Percentiles rank a stretch among this genome's conserved stretches.
phyloP scores from a whole-genome alignment of 2,113 vertebrate genomes.

The Picathartes gymnocephalus region DNA sequence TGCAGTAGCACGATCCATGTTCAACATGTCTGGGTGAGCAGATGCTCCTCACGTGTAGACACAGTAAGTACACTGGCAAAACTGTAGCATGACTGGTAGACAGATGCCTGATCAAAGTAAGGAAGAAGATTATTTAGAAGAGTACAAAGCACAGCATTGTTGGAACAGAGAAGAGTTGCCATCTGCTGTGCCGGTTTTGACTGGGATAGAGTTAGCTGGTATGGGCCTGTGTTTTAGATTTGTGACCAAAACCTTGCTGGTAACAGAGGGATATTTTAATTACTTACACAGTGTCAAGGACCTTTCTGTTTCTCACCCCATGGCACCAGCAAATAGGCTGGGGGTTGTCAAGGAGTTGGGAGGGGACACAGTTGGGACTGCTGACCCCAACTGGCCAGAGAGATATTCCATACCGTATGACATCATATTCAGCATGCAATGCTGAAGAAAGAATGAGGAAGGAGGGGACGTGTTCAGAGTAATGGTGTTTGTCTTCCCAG shows the following conservation, averaged over 20 bases:
- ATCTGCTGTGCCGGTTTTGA: not conserved
- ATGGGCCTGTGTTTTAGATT: not conserved
- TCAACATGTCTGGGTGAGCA: not conserved
- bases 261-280: not conserved
- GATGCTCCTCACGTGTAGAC: not conserved
- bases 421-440: not conserved
- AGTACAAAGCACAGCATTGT: not conserved
- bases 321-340: accelerated
- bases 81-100: not conserved
- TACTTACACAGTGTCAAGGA: not conserved
- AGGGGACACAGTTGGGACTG: not conserved
- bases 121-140: not conserved
- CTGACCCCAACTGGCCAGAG: not conserved
- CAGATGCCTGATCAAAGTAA: not conserved
- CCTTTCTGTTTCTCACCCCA: not conserved
- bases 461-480: not conserved
- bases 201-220: not conserved
- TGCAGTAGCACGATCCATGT: not conserved
- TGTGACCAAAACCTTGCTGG: not conserved
- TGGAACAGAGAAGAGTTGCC: not conserved
- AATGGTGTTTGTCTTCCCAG: not conserved
- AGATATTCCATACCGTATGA: not conserved
- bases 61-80: not conserved
- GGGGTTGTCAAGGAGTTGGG: not conserved
- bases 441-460: not conserved